Conservation (phyloP, 1,140 invertebrate species). For the Drosophila bocki region DNA sequence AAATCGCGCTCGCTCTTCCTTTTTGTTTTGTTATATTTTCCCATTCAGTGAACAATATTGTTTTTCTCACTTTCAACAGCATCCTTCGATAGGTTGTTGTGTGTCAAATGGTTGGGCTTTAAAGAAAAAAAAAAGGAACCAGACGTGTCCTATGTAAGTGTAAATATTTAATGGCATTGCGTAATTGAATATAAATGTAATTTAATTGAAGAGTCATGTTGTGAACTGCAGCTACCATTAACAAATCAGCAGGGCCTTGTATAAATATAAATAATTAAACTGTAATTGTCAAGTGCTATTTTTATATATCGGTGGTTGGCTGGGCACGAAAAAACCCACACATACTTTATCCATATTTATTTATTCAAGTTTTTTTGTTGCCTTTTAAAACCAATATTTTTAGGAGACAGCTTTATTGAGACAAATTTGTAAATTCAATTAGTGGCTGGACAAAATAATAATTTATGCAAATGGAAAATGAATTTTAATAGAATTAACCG, state of each 20-base stretch:
- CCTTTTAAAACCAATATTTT: constrained; percentile 21
- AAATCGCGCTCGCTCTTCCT: constrained; percentile 9
- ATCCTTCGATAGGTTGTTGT: background rate
- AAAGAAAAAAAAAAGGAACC: background rate
- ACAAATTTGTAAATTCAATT: constrained; percentile 43
- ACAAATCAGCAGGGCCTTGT: constrained; percentile 40
- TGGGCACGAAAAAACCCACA: constrained; percentile 36
- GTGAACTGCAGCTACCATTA: constrained; percentile 36
- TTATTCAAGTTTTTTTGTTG: constrained; percentile 6
- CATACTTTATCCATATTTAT: constrained; percentile 30
- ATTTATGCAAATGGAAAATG: constrained; percentile 23
- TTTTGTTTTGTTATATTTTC: constrained; percentile 13
- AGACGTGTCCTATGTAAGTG: background rate
- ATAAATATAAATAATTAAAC: constrained; percentile 50
- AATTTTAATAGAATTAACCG: constrained; percentile 22
- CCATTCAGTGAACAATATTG: constrained; percentile 11
- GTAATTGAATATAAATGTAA: constrained; percentile 48
- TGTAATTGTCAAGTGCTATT: constrained; percentile 66
- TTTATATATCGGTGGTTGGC: constrained; percentile 72
- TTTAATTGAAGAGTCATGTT: constrained; percentile 63
- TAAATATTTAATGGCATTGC: constrained; percentile 15
- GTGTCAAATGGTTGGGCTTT: constrained; percentile 1
- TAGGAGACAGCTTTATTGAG: constrained; percentile 4
- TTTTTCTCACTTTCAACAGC: background rate
- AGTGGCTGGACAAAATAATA: constrained; percentile 27